These are phyloP conservation scores for Neolamprologus falcicula DNA, from an alignment of 2,113 vertebrate species.

Conservation along the genomic window DNA sequence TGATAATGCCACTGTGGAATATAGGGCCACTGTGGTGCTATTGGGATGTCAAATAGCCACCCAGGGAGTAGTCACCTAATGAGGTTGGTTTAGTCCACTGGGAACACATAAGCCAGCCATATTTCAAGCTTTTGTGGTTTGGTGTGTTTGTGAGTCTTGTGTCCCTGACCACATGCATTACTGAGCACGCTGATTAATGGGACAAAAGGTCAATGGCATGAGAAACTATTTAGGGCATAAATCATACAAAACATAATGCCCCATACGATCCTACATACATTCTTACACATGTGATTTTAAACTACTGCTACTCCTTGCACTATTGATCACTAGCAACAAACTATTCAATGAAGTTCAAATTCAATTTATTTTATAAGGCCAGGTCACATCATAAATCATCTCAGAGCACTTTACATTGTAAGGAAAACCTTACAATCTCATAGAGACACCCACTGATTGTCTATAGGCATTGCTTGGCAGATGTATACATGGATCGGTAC, in stretches of 20 bases:
- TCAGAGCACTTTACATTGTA: not conserved
- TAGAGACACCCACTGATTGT: not conserved
- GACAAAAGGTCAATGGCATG: not conserved
- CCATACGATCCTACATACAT: not conserved
- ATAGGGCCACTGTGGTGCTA: not conserved
- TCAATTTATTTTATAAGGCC: not conserved
- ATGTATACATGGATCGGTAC: not conserved
- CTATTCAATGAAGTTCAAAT: not conserved
- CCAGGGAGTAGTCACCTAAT: slow-evolving; percentile 35
- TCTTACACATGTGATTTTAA: not conserved
- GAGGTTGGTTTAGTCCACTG: slow-evolving; percentile 29
- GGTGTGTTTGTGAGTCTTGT: not conserved
- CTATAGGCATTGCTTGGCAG: not conserved
- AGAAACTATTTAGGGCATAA: not conserved
- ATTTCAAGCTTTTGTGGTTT: slow-evolving; percentile 3
- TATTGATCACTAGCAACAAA: not conserved
- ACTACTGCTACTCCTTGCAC: not conserved
- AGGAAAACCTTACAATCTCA: not conserved
- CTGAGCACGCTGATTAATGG: not conserved
- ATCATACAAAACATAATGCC: not conserved
- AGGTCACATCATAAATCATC: not conserved
- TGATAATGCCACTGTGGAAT: slow-evolving; percentile 29
- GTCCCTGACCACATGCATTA: not conserved
- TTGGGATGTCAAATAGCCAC: slow-evolving; percentile 17
- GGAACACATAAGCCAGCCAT: not conserved